Evolutionary conservation across 2,888 invertebrate species (phyloP).

Genomic region (Campoplex capitator): DNA sequence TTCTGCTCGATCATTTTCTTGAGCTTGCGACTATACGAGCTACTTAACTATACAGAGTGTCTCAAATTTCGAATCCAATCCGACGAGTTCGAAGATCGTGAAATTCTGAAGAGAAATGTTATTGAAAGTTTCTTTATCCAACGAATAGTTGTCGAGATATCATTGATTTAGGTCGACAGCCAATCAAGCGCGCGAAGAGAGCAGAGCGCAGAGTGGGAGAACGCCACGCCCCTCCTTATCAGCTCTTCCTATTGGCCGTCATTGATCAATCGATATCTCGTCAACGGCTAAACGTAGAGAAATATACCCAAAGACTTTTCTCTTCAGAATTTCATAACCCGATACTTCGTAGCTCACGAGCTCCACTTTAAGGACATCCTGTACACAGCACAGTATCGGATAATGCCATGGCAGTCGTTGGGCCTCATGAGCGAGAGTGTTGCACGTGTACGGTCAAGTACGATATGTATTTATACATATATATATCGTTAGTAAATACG

Average conservation of each 20-base stretch:
- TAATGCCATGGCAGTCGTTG: slow-evolving; percentile 58
- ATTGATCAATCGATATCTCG: background rate
- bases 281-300: background rate
- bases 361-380: slow-evolving; percentile 8
- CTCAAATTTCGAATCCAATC: background rate
- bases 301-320: background rate
- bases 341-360: background rate
- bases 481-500: slow-evolving; percentile 22
- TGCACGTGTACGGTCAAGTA: slow-evolving; percentile 64
- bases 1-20: slow-evolving; percentile 67
- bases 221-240: background rate
- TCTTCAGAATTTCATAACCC: background rate
- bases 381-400: slow-evolving; percentile 35
- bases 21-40: slow-evolving; percentile 67
- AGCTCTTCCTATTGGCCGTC: background rate
- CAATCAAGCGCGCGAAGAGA: background rate
- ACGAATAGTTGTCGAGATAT: background rate
- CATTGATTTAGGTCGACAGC: background rate
- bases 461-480: slow-evolving; percentile 31
- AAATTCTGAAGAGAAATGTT: background rate
- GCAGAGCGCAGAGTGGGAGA: background rate
- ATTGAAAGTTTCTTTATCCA: background rate
- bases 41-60: slow-evolving; percentile 17
- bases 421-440: slow-evolving; percentile 61
- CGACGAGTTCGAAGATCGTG: background rate